Evolutionary conservation across 92 coral and sea anemone genomes (phyloP).

Genomic region (Meandrina meandrites): DNA sequence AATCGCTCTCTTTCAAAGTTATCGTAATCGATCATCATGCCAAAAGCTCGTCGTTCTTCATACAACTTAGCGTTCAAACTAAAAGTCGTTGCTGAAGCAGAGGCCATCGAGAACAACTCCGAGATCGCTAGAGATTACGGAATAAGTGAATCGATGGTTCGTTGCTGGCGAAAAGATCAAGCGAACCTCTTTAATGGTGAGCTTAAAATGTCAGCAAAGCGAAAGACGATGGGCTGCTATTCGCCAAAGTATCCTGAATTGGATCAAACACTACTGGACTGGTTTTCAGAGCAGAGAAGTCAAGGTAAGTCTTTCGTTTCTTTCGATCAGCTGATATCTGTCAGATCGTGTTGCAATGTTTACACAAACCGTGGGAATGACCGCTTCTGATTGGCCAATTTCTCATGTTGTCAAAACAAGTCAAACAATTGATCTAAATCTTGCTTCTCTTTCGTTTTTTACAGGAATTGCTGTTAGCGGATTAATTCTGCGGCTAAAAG

Average conservation of each 20-base stretch:
- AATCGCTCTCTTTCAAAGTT: not conserved
- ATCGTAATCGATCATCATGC: constrained; percentile 10
- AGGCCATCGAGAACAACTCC: constrained; percentile 17
- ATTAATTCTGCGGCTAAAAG: constrained; percentile 7
- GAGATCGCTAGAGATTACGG: constrained; percentile 7
- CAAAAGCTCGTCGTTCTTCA: constrained; percentile 3
- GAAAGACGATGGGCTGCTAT: constrained; percentile 28
- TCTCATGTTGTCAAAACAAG: not conserved
- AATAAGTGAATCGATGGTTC: constrained; percentile 4
- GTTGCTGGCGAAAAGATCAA: constrained; percentile 30
- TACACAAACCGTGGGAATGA: constrained; percentile 6
- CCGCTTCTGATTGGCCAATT: not conserved
- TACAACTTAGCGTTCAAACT: constrained; percentile 18
- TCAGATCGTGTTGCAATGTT: constrained; percentile 28
- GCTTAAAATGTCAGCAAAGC: constrained; percentile 27
- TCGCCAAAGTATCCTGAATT: constrained; percentile 34
- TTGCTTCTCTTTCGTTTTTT: not conserved
- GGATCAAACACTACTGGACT: constrained; percentile 26
- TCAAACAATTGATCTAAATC: not conserved
- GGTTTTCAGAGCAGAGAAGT: constrained; percentile 25
- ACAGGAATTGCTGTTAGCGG: constrained; percentile 25
- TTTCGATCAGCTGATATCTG: not conserved
- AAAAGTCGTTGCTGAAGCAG: constrained; percentile 2
- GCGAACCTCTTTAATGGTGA: constrained; percentile 35
- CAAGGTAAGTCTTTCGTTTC: constrained; percentile 7